A percentile compares a stretch with the other conserved stretches of the same genome.
phyloP scores from a whole-genome alignment of 2,797 vertebrate species.

The Microcaecilia unicolor region DNA sequence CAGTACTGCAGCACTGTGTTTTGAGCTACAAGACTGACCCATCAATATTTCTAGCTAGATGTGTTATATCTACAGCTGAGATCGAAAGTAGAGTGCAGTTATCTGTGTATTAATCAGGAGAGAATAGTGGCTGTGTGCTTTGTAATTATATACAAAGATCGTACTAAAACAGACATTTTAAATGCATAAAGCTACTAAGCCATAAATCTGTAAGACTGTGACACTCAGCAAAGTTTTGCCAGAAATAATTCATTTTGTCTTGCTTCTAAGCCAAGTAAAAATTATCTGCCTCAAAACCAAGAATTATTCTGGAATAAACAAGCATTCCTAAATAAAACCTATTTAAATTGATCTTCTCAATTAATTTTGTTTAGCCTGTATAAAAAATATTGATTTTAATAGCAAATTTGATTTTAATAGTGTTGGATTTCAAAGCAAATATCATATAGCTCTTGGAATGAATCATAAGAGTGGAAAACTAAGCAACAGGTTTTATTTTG shows the following conservation, averaged over 20 bases:
- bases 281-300: slow-evolving; percentile 18
- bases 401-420: slow-evolving; percentile 27
- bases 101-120: slow-evolving; percentile 22
- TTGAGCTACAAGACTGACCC: too few relatives aligned
- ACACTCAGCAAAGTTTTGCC: slow-evolving; percentile 2
- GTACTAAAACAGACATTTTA: slow-evolving; percentile 33
- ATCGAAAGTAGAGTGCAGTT: slow-evolving; percentile 8
- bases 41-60: too few relatives aligned
- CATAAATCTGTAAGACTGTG: slow-evolving; percentile 22
- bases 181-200: slow-evolving; percentile 18
- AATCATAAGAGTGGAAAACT: slow-evolving; percentile 20
- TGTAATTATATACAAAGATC: slow-evolving; percentile 38
- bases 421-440: slow-evolving; percentile 25
- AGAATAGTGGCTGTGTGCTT: slow-evolving; percentile 25
- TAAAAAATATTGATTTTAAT: slow-evolving; percentile 32
- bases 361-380: slow-evolving; percentile 19
- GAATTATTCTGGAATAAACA: slow-evolving; percentile 9
- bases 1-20: too few relatives aligned
- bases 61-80: slow-evolving; percentile 2
- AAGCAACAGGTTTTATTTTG: too few relatives aligned
- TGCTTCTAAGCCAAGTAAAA: slow-evolving; percentile 10
- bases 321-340: not conserved
- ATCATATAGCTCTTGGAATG: slow-evolving; percentile 17
- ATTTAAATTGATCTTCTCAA: slow-evolving; percentile 20
- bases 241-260: too few relatives aligned